Percentiles rank a stretch among this genome's conserved stretches.
phyloP scores from a whole-genome alignment of 2,113 vertebrate species.

The Meleagris gallopavo region DNA sequence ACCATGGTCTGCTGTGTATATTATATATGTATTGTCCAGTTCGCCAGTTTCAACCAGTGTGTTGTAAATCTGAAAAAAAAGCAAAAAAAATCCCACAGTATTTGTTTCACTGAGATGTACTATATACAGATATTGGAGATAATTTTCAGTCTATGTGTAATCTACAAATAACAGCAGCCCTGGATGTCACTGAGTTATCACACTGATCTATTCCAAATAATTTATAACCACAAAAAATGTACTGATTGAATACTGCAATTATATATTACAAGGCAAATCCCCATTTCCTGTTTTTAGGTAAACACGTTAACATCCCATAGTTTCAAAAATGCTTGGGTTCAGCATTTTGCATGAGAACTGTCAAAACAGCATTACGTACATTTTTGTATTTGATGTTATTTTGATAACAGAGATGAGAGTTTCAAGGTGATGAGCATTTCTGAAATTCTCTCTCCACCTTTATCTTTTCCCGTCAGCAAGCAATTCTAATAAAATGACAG shows the following conservation, averaged over 20 bases:
- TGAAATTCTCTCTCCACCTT: background rate
- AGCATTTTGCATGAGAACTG: background rate
- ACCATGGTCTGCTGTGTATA: slow-evolving; percentile 97
- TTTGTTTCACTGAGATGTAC: background rate
- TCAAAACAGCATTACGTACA: background rate
- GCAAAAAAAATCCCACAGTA: background rate
- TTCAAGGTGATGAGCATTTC: background rate
- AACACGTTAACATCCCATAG: background rate
- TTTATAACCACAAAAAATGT: background rate
- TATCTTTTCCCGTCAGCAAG: background rate
- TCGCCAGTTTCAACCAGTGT: slow-evolving; percentile 91
- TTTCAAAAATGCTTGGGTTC: background rate
- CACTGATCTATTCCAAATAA: background rate
- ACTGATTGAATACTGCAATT: background rate
- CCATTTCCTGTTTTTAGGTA: background rate
- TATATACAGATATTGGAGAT: background rate
- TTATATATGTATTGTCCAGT: slow-evolving; percentile 94
- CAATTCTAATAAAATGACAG: background rate
- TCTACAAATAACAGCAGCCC: background rate
- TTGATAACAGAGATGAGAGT: background rate
- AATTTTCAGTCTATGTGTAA: background rate
- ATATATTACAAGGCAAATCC: background rate
- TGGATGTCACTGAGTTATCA: background rate
- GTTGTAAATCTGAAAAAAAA: slow-evolving; percentile 86
- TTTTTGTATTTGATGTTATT: background rate